Evolutionary conservation across 2,888 invertebrate genomes (phyloP).

Genomic region (Caenorhabditis sinica): DNA sequence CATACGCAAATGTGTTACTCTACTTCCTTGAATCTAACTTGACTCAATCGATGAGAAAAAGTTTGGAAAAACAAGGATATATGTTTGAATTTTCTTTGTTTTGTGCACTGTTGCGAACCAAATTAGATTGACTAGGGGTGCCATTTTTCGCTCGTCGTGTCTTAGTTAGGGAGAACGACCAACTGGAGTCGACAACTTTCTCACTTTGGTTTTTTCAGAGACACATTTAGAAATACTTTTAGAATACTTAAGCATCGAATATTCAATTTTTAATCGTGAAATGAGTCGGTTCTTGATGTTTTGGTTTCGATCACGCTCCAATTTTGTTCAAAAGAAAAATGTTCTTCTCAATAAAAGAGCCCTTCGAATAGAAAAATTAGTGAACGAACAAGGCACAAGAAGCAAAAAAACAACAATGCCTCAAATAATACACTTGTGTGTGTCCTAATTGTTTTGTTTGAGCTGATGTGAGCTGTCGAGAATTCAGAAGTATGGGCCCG

Average conservation of each 20-base stretch:
- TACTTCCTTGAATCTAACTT: background rate
- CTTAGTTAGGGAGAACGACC: background rate
- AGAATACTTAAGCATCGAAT: conserved; percentile 37
- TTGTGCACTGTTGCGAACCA: conserved; percentile 56
- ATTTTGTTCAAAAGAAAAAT: background rate
- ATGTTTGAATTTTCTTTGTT: too few species aligned
- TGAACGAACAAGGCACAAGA: conserved; percentile 13
- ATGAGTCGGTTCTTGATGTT: conserved; percentile 25
- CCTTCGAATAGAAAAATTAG: conserved; percentile 1
- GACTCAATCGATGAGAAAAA: background rate
- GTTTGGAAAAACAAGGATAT: background rate
- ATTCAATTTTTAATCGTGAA: background rate
- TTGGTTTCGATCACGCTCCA: background rate
- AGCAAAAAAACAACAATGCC: conserved; percentile 44
- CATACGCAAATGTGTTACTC: background rate
- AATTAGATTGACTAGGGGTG: conserved; percentile 56
- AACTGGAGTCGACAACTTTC: conserved; percentile 9
- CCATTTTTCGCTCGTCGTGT: conserved; percentile 20
- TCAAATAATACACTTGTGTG: conserved; percentile 49
- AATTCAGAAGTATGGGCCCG: conserved; percentile 53
- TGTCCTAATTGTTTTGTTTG: conserved; percentile 60
- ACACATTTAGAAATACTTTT: conserved; percentile 5
- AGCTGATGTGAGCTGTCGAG: conserved; percentile 56
- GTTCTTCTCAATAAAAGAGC: background rate
- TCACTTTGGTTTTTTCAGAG: background rate